These are phyloP conservation scores for Pimpla rufipes DNA, from an alignment of 2,888 invertebrate species.

Conservation along the genomic window DNA sequence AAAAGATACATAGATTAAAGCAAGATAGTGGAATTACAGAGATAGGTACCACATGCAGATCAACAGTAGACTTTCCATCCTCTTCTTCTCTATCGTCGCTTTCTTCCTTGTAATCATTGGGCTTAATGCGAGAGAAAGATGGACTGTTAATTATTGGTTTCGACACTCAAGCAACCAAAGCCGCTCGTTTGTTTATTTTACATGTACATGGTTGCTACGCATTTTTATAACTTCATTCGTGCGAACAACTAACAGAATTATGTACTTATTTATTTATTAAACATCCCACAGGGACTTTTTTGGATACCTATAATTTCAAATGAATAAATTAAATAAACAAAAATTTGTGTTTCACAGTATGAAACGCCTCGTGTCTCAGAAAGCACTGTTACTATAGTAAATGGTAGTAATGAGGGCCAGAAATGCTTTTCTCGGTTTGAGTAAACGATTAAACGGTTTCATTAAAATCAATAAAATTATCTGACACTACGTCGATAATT, in stretches of 20 bases:
- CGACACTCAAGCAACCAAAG: constrained; percentile 28
- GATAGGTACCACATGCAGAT: constrained; percentile 82
- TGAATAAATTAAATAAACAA: too few species aligned
- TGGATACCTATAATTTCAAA: too few species aligned
- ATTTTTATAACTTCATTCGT: constrained; percentile 9
- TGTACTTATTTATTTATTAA: too few species aligned
- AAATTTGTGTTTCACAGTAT: too few species aligned
- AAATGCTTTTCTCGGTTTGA: too few species aligned
- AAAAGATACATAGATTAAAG: constrained; percentile 61
- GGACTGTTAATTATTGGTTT: constrained; percentile 60
- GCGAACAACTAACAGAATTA: constrained; percentile 42
- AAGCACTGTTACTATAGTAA: too few species aligned
- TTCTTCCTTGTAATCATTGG: constrained; percentile 77
- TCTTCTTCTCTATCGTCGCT: constrained; percentile 78
- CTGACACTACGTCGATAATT: background rate
- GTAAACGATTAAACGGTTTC: too few species aligned
- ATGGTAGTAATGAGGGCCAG: too few species aligned
- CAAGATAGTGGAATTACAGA: constrained; percentile 74
- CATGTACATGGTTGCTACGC: constrained; percentile 4
- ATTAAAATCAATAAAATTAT: background rate
- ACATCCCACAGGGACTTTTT: too few species aligned
- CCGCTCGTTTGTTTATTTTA: constrained; percentile 27
- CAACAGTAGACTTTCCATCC: constrained; percentile 78
- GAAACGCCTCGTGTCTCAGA: too few species aligned
- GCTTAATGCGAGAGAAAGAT: constrained; percentile 79